Base-by-base conservation (phyloP, 1,140 invertebrate genomes). In the Caerostris darwini region DNA sequence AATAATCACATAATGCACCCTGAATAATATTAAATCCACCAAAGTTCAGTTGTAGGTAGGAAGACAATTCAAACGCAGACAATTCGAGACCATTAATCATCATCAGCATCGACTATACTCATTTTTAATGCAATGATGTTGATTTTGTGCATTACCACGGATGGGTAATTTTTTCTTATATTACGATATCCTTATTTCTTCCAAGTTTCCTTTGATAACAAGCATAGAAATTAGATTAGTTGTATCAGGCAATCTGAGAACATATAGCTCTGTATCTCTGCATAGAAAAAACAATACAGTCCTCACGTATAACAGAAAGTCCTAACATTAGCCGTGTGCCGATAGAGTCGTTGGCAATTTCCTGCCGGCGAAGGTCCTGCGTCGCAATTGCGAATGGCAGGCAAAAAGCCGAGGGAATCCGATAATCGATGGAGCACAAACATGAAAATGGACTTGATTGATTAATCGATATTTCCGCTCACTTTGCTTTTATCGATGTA, bases 361-460 rank as follows among this genome's bases (percentile, higher is more conserved):
- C 34, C 50, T 14, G 10, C 50, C 12, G 12, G 8, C 10, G 53
- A 77, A 77, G 50, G 6, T 5, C 71, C 71, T 17, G 61, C 61
- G 61, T 17, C 17, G 6, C 71, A 50, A 53, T 77, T 77, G 71
- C 10, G 12, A 77, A 77, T 50, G 50, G 50, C 71, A 53, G 19
- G 3, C 3, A 10, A 53, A 5, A 5, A 12, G 12, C 61, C 5
- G 7, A 67, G 61, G n/a, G 53, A 3, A 14, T 8, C 71, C 71
- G 71, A 77, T 77, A 77, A 77, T 77, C 71, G 34, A 77, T 77
- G 34, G 10, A 12, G 34, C 71, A 4, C 12, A 50, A 53, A 77
- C 71, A 77, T 53, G 71, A 8, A 71, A 50, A 71, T 71, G 19
- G 69, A 77, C 71, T 77, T 12, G 71, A 77, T 77, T 77, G 71